Conservation (phyloP, 2,113 vertebrate genomes). For the Atherinomorus stipes region DNA sequence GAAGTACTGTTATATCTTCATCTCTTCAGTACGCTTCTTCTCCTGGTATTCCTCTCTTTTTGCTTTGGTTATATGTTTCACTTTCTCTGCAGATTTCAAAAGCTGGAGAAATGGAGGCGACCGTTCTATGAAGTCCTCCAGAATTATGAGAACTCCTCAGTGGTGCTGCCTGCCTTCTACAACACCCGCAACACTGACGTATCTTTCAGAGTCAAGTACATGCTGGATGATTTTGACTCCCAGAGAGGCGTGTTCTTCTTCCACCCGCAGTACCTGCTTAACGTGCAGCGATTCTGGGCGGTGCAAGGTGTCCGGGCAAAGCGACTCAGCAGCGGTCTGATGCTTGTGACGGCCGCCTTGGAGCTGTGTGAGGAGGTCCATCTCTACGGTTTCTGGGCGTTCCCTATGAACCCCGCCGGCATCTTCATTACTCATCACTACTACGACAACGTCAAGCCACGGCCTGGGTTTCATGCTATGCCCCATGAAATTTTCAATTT, state of each 20-base stretch:
- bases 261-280: conserved; percentile 96
- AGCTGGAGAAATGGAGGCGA: conserved; percentile 96
- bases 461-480: conserved; percentile 97
- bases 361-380: conserved; percentile 97
- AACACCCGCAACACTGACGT: conserved; percentile 97
- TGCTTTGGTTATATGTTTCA: neutral
- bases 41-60: neutral
- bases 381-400: conserved; percentile 98
- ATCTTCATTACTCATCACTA: conserved; percentile 97
- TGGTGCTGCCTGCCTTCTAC: conserved; percentile 97
- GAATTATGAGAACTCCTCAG: conserved; percentile 93
- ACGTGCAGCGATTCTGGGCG: conserved; percentile 96
- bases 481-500: conserved; percentile 98
- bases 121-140: conserved; percentile 93
- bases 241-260: conserved; percentile 93
- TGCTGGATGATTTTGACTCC: conserved; percentile 94
- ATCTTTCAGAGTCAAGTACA: conserved; percentile 95
- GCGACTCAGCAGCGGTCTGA: conserved; percentile 94
- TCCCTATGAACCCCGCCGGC: conserved; percentile 96
- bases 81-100: conserved; percentile 88
- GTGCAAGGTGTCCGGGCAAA: conserved; percentile 93
- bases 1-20: conserved; percentile 80
- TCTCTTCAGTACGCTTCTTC: neutral
- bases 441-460: conserved; percentile 98
- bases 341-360: conserved; percentile 94